Percentiles rank a stretch among this genome's conserved stretches.
Conservation (phyloP, 2,797 vertebrate species). For the Pteronotus mesoamericanus region DNA sequence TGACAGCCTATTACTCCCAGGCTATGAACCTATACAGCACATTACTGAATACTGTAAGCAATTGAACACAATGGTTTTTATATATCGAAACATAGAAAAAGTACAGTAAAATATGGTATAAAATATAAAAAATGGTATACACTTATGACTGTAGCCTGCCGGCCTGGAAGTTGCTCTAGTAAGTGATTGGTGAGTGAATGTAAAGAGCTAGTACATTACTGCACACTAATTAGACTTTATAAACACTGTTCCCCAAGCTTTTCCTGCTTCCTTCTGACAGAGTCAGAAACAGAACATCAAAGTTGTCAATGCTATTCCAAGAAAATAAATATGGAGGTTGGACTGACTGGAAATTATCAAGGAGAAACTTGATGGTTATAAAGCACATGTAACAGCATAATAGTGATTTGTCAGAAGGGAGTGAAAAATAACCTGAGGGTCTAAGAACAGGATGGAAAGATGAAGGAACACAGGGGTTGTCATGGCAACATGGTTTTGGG, state of each 20-base stretch:
- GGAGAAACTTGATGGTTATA: background rate
- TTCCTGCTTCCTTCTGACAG: background rate
- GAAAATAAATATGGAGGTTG: background rate
- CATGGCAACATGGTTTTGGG: background rate
- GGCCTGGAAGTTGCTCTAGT: background rate
- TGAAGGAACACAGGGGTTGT: background rate
- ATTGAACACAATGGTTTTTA: background rate
- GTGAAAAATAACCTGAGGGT: background rate
- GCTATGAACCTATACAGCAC: background rate
- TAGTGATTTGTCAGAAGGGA: background rate
- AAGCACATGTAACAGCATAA: background rate
- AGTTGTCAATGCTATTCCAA: background rate
- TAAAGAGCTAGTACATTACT: background rate
- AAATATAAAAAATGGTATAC: background rate
- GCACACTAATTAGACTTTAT: background rate
- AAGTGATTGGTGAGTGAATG: background rate
- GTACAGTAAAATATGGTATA: background rate
- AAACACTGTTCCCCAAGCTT: background rate
- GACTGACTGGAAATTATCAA: background rate
- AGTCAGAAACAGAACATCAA: background rate
- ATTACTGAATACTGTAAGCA: background rate
- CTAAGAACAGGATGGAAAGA: background rate
- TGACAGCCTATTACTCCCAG: background rate
- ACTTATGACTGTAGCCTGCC: background rate
- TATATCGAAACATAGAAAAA: background rate